phyloP scores from a whole-genome alignment of 1,140 invertebrate genomes.

The Diabrotica virgifera region DNA sequence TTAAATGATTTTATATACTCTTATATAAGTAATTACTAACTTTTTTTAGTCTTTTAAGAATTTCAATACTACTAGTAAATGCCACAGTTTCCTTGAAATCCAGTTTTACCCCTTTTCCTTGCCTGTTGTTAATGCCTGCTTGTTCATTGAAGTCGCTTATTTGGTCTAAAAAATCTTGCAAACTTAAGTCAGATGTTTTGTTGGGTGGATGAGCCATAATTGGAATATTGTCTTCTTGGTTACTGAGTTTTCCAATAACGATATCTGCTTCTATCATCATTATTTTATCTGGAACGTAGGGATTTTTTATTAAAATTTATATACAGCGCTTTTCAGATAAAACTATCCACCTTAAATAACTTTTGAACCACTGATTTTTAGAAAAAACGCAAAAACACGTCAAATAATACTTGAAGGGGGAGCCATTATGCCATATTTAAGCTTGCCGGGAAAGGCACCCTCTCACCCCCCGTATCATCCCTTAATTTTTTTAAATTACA shows the following conservation, averaged over 20 bases:
- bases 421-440: no score
- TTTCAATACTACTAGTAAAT: slow-evolving; percentile 61
- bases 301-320: background rate
- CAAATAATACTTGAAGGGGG: no score
- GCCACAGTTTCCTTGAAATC: slow-evolving; percentile 84
- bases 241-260: slow-evolving; percentile 60
- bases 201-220: slow-evolving; percentile 85
- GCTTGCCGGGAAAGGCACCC: no score
- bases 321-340: background rate
- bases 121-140: slow-evolving; percentile 25
- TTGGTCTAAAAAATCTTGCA: slow-evolving; percentile 68
- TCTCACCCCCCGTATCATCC: no score
- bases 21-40: no score
- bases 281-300: slow-evolving; percentile 53
- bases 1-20: no score
- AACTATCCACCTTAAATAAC: no score
- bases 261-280: slow-evolving; percentile 90
- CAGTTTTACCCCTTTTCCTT: slow-evolving; percentile 75
- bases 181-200: slow-evolving; percentile 68
- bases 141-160: slow-evolving; percentile 54
- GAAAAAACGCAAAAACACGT: no score
- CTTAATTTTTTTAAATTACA: no score
- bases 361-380: no score
- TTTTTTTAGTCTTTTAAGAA: slow-evolving; percentile 52
- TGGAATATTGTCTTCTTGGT: slow-evolving; percentile 53